Percentiles rank a stretch among this genome's conserved stretches.
phyloP scores from a whole-genome alignment of 2,113 vertebrate genomes.

The Tylochromis polylepis region DNA sequence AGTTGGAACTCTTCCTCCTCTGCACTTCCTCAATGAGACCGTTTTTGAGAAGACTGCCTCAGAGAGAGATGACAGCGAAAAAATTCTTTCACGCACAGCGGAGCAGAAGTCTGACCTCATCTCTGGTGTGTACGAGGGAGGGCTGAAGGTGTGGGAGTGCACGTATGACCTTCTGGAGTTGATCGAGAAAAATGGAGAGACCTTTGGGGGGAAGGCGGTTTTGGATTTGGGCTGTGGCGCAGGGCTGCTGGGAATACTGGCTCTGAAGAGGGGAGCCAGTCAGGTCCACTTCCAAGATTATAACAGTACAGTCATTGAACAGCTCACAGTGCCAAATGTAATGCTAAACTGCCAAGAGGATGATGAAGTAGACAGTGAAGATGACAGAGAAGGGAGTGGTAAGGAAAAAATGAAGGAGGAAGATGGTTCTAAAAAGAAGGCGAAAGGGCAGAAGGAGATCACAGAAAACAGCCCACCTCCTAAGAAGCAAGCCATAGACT shows the following conservation, averaged over 20 bases:
- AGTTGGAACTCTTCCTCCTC: conserved; percentile 69
- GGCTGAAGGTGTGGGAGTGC: conserved; percentile 96
- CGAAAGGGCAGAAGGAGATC: background rate
- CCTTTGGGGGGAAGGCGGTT: conserved; percentile 77
- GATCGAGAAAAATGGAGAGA: conserved; percentile 71
- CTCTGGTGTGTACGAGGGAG: conserved; percentile 91
- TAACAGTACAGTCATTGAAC: conserved; percentile 88
- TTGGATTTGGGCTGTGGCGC: conserved; percentile 93
- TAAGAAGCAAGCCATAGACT: conserved; percentile 53
- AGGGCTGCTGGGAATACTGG: conserved; percentile 85
- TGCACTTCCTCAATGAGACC: conserved; percentile 73
- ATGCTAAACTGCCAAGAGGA: conserved; percentile 79
- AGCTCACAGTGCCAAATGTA: conserved; percentile 85
- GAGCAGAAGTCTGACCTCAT: conserved; percentile 88
- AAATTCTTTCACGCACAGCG: conserved; percentile 73
- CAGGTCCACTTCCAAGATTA: conserved; percentile 94
- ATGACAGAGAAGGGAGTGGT: conserved; percentile 7
- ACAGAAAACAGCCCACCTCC: conserved; percentile 13
- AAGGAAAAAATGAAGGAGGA: background rate
- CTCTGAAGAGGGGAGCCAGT: conserved; percentile 77
- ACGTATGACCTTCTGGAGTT: conserved; percentile 88
- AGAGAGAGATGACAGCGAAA: conserved; percentile 72
- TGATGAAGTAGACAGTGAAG: conserved; percentile 29
- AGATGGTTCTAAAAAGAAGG: background rate
- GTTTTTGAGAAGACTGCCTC: conserved; percentile 70